A percentile compares a stretch with the other conserved stretches of the same genome.
These are phyloP conservation scores for Aphidius gifuensis DNA, from an alignment of 1,140 invertebrate genomes.

Conservation along the genomic window DNA sequence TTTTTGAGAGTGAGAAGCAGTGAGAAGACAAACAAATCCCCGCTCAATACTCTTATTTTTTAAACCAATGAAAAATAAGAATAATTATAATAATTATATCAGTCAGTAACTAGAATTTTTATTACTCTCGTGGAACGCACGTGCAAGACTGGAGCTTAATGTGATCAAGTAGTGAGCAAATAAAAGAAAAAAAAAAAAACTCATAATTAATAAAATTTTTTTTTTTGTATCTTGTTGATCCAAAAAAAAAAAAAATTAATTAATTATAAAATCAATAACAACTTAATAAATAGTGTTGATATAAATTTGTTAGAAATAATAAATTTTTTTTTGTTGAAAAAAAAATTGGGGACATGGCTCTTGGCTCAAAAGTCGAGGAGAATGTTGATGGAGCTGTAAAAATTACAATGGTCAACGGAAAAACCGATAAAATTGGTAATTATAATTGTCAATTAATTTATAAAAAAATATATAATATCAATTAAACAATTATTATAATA, in stretches of 20 bases:
- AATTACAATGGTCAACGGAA: conserved; percentile 43
- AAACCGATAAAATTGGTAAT: conserved; percentile 32
- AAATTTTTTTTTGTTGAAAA: neutral
- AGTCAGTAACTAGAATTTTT: too few relatives aligned
- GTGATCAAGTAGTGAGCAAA: neutral
- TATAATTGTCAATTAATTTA: conserved; percentile 10
- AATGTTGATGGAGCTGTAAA: conserved; percentile 43
- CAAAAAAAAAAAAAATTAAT: neutral
- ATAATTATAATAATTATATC: too few relatives aligned
- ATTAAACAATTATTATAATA: neutral
- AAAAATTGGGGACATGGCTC: conserved; percentile 44
- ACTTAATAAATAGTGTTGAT: too few relatives aligned
- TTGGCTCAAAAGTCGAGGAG: conserved; percentile 49
- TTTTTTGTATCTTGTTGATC: neutral
- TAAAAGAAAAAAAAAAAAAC: too few relatives aligned
- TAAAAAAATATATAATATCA: neutral
- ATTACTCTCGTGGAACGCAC: conserved; percentile 1
- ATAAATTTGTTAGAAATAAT: too few relatives aligned
- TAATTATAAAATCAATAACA: conserved; percentile 1
- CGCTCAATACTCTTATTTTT: too few relatives aligned
- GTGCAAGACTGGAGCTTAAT: conserved; percentile 8
- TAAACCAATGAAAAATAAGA: too few relatives aligned
- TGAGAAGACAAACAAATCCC: too few relatives aligned
- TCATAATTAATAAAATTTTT: neutral
- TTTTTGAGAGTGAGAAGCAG: too few relatives aligned